Evolutionary conservation across 1,140 invertebrate genomes (phyloP), one percentile per base, ranked within the genome.

Genomic region (Pemphigus obesinymphae): DNA sequence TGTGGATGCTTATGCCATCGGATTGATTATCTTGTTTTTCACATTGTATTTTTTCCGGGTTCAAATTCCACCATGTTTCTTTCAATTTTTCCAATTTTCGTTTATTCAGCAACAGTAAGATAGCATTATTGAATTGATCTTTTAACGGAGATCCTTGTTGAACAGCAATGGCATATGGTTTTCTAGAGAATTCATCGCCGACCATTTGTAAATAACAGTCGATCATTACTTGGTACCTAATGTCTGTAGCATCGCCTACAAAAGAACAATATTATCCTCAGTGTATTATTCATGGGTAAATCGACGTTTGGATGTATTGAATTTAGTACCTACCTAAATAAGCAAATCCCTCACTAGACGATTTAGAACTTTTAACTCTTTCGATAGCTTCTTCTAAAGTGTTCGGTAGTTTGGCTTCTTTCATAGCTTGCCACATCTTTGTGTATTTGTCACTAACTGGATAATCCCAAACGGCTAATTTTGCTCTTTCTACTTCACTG

Each of bases 361-460:
- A 90, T 61, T 91, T 91, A 0, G 92, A 93, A 26, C 90, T 90
- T 4, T 92, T 87, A 0, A 99, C 95, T 83, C 95, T 89, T 17
- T 89, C 87, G 0, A 98, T 85, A 0, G 96, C 97, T 80, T 94
- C 92, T 0, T 95, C 91, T 8, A 93, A 89, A 3, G 89, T 91
- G 23, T 89, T 88, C 0, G 97, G 97, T 29, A 98, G 90, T 0
- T 89, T 90, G 0, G 95, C 93, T 84, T 97, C 95, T 85, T 94
- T 92, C 96, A 99, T 99, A 0, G 95, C 95, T 86, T 97, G 94
- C 93, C 96, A 98, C 91, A 99, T 97, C 87, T 99, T 99, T 1
- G 96, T 98, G 87, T 97, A 99, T 85, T 97, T 99, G 87, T 99
- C 97, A 84, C 95, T 97, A 0, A 98, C 96, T 0, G 97, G 97